phyloP scores from a whole-genome alignment of 2,113 vertebrate species.

The Chiloscyllium plagiosum region DNA sequence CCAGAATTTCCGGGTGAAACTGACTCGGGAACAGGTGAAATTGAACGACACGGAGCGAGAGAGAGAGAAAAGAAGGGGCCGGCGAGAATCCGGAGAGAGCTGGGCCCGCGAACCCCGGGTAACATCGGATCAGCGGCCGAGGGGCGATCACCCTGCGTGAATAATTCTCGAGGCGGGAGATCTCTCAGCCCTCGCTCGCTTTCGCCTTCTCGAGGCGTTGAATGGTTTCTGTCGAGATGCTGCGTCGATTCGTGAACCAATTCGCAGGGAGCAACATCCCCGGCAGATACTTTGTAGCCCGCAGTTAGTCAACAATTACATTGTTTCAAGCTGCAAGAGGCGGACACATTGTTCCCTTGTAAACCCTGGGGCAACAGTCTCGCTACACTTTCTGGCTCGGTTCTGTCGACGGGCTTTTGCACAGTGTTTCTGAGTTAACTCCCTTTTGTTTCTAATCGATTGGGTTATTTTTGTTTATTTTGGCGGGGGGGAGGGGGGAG shows the following conservation, averaged over 20 bases:
- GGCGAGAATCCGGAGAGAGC: not conserved
- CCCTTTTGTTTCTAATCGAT: not conserved
- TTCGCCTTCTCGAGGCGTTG: not conserved
- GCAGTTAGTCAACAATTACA: not conserved
- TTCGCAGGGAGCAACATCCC: not conserved
- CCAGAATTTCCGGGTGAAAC: not conserved
- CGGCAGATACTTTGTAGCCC: not conserved
- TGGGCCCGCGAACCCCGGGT: not conserved
- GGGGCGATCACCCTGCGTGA: not conserved
- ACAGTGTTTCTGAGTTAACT: no score
- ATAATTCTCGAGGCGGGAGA: not conserved
- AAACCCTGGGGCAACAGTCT: not conserved
- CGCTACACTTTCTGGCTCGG: not conserved
- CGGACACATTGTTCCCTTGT: not conserved
- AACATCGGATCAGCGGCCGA: not conserved
- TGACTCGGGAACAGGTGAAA: not conserved
- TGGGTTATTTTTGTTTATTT: not conserved
- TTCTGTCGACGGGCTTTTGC: not conserved
- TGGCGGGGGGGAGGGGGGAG: not conserved
- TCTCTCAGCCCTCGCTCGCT: not conserved
- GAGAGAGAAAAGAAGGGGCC: no score
- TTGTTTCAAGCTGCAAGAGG: not conserved
- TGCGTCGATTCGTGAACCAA: not conserved
- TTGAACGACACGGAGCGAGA: not conserved
- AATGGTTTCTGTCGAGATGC: not conserved